Conservation (phyloP, 2,888 invertebrate species). For the Tetropium fuscum region DNA sequence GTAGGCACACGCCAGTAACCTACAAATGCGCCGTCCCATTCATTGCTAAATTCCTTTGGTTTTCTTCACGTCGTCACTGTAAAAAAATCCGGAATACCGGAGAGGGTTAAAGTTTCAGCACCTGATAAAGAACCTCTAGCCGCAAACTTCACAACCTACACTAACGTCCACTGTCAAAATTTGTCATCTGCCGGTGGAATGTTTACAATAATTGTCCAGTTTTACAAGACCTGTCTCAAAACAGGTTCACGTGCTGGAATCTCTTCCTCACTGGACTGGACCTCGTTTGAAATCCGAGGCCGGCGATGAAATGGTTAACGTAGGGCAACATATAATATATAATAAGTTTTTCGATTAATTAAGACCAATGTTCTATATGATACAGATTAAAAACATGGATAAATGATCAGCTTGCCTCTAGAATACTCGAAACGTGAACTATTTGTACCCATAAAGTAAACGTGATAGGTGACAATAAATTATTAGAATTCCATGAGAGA, state of each 20-base stretch:
- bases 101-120: too few species aligned
- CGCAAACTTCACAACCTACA: too few species aligned
- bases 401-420: constrained; percentile 22
- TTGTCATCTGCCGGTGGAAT: too few species aligned
- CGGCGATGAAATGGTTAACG: background rate
- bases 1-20: constrained; percentile 28
- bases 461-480: constrained; percentile 39
- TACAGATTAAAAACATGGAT: constrained; percentile 24
- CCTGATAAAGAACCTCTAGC: too few species aligned
- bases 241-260: too few species aligned
- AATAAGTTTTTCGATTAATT: constrained; percentile 25
- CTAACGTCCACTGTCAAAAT: constrained; percentile 8
- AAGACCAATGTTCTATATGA: constrained; percentile 21
- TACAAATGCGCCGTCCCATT: constrained; percentile 21
- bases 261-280: too few species aligned
- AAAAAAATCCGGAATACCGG: too few species aligned
- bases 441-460: constrained; percentile 30
- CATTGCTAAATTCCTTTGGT: constrained; percentile 22
- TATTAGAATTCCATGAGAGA: constrained; percentile 38
- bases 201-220: too few species aligned
- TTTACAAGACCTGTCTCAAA: too few species aligned
- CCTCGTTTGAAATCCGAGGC: too few species aligned
- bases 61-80: constrained; percentile 7
- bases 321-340: constrained; percentile 5
- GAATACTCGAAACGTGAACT: constrained; percentile 29